Percentiles rank a stretch among this genome's conserved stretches.
Evolutionary conservation across 2,113 vertebrate genomes (phyloP).

Genomic region (Antechinus stuartii): DNA sequence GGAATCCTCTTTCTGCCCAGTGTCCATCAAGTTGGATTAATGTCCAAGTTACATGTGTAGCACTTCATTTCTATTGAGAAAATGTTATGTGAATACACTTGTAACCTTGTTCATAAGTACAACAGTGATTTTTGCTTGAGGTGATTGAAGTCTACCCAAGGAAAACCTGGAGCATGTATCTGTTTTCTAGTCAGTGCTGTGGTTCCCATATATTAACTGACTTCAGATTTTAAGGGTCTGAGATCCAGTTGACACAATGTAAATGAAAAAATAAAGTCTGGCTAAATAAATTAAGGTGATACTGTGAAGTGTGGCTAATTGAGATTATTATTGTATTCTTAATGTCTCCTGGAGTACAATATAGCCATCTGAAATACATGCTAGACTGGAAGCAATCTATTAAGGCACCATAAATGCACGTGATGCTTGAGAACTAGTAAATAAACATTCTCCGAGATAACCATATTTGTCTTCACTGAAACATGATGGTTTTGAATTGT

Average conservation of each 20-base stretch:
- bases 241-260: conserved; percentile 19
- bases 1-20: conserved; percentile 13
- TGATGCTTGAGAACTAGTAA: not conserved
- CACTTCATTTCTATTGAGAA: not conserved
- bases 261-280: conserved; percentile 38
- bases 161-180: not conserved
- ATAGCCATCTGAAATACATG: conserved; percentile 1
- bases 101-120: conserved; percentile 59
- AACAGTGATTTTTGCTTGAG: conserved; percentile 11
- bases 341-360: conserved; percentile 19
- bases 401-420: not conserved
- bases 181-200: not conserved
- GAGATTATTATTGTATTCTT: conserved; percentile 9
- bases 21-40: not conserved
- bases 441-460: not conserved
- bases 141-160: not conserved
- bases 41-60: not conserved
- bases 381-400: conserved; percentile 11
- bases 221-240: conserved; percentile 46
- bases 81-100: not conserved
- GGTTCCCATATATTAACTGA: conserved; percentile 12
- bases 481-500: conserved; percentile 5
- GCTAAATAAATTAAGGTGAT: conserved; percentile 25
- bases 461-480: not conserved
- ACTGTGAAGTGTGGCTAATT: not conserved